Base-by-base conservation (phyloP, 2,888 invertebrate genomes). In the Papilio protenor region DNA sequence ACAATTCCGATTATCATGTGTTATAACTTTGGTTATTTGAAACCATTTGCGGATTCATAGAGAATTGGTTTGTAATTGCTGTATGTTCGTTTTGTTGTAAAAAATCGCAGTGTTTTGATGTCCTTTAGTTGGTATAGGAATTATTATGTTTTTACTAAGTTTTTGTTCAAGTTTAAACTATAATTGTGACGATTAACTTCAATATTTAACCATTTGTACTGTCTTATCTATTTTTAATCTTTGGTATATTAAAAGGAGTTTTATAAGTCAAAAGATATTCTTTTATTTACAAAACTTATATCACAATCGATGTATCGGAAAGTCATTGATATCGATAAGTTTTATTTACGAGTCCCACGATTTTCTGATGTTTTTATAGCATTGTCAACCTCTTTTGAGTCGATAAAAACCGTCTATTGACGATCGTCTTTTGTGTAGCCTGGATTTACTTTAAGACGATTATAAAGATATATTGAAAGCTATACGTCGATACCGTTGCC, bases 381-480 rank as follows among this genome's bases (percentile, higher is more conserved):
- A 77, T 81, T 84, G 82, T 83, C 84, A 83, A 82, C 81, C 80
- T 80, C 77, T 77, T 75, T 82, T 77, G 75, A 81, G 74, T 81
- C 72, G 80, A 82, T 82, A 81, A 81, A 83, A 82, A 81, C 76
- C 75, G 55, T 73, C 78, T 69, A 81, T 83, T 83, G 83, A 81
- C 40, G 52, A 75, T 61, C 27, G 69, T 76, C 78, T 84, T 81
- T 86, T 89, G 89, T 89, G 87, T 90, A 83, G 85, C 52, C 74
- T 71, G 80, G 86, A 86, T 87, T 86, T 86, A 83, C 86, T 87
- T 81, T 84, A 90, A 90, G 91, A 90, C 91, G 91, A 90, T 92
- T 91, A 90, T 83, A 84, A 85, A 79, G 85, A 85, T 85, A 72
- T 77, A 73, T 77, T 78, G 77, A 73, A 27, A 40, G 23, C 33